Base-by-base conservation (phyloP, 2,888 invertebrate species). In the Hirtodrosophila histrioides region DNA sequence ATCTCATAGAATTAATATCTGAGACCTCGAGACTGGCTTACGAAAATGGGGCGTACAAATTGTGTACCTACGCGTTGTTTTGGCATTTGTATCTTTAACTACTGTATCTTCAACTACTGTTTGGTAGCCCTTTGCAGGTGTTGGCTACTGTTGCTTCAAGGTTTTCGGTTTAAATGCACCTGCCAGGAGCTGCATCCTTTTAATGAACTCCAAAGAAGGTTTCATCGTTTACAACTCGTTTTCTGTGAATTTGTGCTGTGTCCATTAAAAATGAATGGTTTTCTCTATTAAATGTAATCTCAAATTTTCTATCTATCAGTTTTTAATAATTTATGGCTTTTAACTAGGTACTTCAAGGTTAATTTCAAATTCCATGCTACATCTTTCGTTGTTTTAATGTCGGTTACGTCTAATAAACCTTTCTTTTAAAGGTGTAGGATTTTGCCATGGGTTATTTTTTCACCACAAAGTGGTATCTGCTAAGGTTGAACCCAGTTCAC, bases 61-160 rank as follows among this genome's bases (percentile, higher is more conserved):
- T 80, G 72, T 60, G 80, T 72, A 71, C 65, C 80, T 78, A 70
- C 41, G 45, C 57, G 11, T 37, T 43, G 48, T 56, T 49, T 40
- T 55, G 41, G 35, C 35, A 57, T 51, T 36, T 43, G 37, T 33
- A 11, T n/a, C n/a, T 27, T 23, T 4, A 44, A 84, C 87, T 17
- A 17, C 17, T 43, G 37, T 33, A 11, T n/a, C n/a, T 27, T 23
- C 2, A 44, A 84, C 87, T 81, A 74, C 81, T 62, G 81, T 81
- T 77, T 62, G 60, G 35, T 39, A 66, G 51, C 55, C 65, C 49
- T 50, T 70, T 40, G 46, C 74, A 85, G 78, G 64, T 81, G 78
- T 48, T 43, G 44, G 60, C 81, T 66, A 72, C 73, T 65, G 81
- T 68, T 54, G 40, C 40, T 35, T 29, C 17, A 0, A 3, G 29